Evolutionary conservation across 2,113 vertebrate species (phyloP).

Genomic region (Chiloscyllium plagiosum): DNA sequence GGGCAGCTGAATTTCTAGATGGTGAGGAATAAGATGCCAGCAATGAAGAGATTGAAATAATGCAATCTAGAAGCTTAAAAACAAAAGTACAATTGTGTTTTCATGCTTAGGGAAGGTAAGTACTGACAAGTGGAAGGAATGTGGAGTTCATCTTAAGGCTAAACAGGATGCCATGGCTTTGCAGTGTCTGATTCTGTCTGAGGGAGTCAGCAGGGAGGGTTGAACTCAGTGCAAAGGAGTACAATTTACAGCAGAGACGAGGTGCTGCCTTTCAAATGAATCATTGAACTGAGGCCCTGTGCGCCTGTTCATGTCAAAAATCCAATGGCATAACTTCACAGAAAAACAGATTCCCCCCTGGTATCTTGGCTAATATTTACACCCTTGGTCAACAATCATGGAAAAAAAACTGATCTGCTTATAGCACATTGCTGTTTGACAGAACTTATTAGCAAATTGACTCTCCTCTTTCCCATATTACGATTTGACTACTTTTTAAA

Average conservation of each 20-base stretch:
- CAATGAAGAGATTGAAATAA: not conserved
- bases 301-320: not conserved
- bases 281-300: not conserved
- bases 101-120: not conserved
- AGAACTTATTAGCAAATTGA: not conserved
- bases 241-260: not conserved
- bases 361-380: not conserved
- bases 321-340: not conserved
- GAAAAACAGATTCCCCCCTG: not conserved
- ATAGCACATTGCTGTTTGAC: not conserved
- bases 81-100: not conserved
- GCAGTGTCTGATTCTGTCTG: not conserved
- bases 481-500: no score
- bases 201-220: not conserved
- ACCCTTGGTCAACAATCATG: not conserved
- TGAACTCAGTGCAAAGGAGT: not conserved
- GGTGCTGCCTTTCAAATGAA: not conserved
- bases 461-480: not conserved
- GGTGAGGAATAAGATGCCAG: not conserved
- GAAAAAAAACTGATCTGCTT: not conserved
- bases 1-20: not conserved
- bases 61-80: not conserved
- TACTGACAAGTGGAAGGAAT: not conserved
- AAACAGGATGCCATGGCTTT: not conserved
- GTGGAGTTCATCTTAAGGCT: not conserved